Evolutionary conservation across 2,888 invertebrate genomes (phyloP), one percentile per base, ranked within the genome.

Genomic region (Salpingus planirostris): DNA sequence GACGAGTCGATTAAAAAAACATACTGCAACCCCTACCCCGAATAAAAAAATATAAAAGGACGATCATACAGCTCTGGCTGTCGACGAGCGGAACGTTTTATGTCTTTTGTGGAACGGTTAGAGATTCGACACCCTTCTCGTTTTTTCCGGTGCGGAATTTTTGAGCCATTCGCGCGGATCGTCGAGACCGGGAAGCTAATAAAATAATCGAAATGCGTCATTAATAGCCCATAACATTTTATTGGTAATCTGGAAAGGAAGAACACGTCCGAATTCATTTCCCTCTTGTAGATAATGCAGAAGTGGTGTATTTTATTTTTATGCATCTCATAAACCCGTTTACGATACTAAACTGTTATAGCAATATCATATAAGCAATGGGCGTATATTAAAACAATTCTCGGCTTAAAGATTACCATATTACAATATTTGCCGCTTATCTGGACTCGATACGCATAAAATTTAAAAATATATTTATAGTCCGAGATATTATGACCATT

Each of bases 401-500:
- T 11, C 31, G 7, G n/a, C 11, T 18, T 27, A 14, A 13, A 22
- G 11, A 38, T 38, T 38, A 30, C 23, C 32, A 36, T 32, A 36
- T 27, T 35, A 35, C 15, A 25, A 38, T 29, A 27, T 38, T 29
- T 24, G 24, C 29, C 21, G 15, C 21, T 27, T 33, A 32, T 32
- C 29, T 32, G 8, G 24, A 7, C 23, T 12, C 22, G 35, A 30
- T 18, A 31, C 13, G 18, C 11, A 23, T 23, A 27, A 35, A 36
- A 36, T 28, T 27, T 22, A 36, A 36, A 36, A 36, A 31, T 31
- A 36, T 31, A 18, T 42, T 44, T 46, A 47, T 40, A 42, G 40
- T 37, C 36, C 32, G 43, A 47, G 45, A 49, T 47, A 47, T 45
- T 49, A 47, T 39, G 40, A 46, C 45, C 33, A 37, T 34, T 44